Evolutionary conservation across 1,140 invertebrate species (phyloP).

Genomic region (Anthonomus grandis): DNA sequence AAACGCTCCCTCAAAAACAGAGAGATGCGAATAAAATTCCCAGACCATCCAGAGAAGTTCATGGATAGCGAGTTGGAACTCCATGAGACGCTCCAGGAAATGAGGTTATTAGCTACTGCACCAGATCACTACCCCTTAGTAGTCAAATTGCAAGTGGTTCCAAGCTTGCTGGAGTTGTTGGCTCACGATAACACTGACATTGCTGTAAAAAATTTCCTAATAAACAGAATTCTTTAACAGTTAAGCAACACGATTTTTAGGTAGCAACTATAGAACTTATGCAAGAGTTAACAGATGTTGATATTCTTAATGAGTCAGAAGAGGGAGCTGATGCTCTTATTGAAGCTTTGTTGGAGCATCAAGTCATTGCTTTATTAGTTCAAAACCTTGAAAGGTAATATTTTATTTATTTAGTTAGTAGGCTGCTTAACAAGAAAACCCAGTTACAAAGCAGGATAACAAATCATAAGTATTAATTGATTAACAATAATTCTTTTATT

Average conservation of each 20-base stretch:
- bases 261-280: constrained; percentile 45
- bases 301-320: constrained; percentile 88
- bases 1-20: constrained; percentile 93
- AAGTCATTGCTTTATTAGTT: constrained; percentile 86
- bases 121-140: constrained; percentile 92
- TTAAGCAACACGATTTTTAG: constrained; percentile 30
- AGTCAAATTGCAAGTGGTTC: constrained; percentile 84
- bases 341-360: constrained; percentile 78
- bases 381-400: constrained; percentile 77
- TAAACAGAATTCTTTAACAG: no score
- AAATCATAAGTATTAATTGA: no score
- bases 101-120: constrained; percentile 91
- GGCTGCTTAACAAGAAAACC: background rate
- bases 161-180: constrained; percentile 88
- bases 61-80: constrained; percentile 93
- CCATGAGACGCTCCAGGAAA: constrained; percentile 65
- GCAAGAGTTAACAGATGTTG: constrained; percentile 94
- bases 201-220: constrained; percentile 58
- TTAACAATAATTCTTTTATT: no score
- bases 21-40: constrained; percentile 98
- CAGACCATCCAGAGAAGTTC: constrained; percentile 96
- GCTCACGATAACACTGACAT: constrained; percentile 97
- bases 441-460: no score
- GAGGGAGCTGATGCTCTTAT: constrained; percentile 77
- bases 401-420: background rate